Evolutionary conservation across 1,140 invertebrate genomes (phyloP), one percentile per base, ranked within the genome.

Genomic region (Diachasma alloeum): DNA sequence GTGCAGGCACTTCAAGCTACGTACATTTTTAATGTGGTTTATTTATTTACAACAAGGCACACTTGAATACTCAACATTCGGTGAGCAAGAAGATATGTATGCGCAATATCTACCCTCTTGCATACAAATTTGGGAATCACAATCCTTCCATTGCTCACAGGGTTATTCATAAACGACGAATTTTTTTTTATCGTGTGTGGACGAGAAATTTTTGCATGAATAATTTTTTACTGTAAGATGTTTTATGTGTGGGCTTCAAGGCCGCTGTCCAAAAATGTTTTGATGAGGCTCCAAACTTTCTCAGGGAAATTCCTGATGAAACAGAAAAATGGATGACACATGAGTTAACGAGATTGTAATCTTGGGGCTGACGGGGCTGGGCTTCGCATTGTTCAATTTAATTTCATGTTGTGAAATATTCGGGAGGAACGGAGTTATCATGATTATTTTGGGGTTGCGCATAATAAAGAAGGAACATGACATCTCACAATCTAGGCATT

Each of bases 261-360:
- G 37, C 90, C 90, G 71, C 86, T 87, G 42, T 91, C 91, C 0
- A 91, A 74, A 78, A 92, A 92, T 78, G 92, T 90, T 79, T 85
- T 84, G 0, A 91, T 36, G 53, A 81, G 36, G 8, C 83, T 67
- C 76, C 84, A 74, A 0, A 87, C 87, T 78, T 89, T 89, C 3
- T 81, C 69, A 6, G 92, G 92, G 19, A 86, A 83, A 79, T 86
- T 78, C 77, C 92, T 91, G 79, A 68, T 87, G 85, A 79, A 81
- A 76, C 70, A 75, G 24, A 22, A 66, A 71, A 56, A 44, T 72
- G 79, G n/a, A n/a, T 56, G 75, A 31, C 6, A 6, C 31, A 31
- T 31, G 31, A 31, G 31, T 31, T 6, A 31, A 31, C 6, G 31
- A n/a, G n/a, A n/a, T n/a, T n/a, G n/a, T n/a, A n/a, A n/a, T n/a